phyloP scores from a whole-genome alignment of 2,888 invertebrate species.

The Ochlodes sylvanus region DNA sequence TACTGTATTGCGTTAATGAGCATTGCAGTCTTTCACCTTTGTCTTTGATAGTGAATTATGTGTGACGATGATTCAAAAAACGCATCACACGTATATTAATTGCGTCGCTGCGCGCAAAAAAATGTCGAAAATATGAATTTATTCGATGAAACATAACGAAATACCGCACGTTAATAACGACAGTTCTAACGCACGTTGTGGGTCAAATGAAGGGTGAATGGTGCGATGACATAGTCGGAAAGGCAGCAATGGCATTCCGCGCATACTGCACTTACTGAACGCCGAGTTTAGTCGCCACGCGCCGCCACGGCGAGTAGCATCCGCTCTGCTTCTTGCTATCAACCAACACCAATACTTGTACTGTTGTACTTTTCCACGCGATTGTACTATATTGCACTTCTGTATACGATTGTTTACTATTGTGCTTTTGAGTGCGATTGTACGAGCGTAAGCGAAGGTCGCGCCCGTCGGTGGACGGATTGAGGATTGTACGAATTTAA shows the following conservation, averaged over 20 bases:
- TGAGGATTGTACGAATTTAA: conserved; percentile 47
- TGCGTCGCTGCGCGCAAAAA: background rate
- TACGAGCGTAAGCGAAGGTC: conserved; percentile 6
- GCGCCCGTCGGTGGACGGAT: conserved; percentile 46
- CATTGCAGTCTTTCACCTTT: no score
- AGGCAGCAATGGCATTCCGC: conserved; percentile 41
- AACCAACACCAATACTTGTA: conserved; percentile 52
- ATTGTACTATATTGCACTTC: background rate
- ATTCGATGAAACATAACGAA: background rate
- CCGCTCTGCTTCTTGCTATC: conserved; percentile 88
- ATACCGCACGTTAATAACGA: background rate
- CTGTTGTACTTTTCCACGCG: conserved; percentile 77
- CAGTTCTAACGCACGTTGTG: conserved; percentile 21
- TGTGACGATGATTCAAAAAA: no score
- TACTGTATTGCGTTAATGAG: background rate
- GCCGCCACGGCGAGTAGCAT: conserved; percentile 96
- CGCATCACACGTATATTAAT: no score
- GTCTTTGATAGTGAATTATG: no score
- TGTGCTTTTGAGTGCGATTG: background rate
- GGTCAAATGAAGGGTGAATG: conserved; percentile 40
- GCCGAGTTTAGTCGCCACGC: conserved; percentile 97
- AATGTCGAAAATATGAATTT: no score
- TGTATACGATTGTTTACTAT: background rate
- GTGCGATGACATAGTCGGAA: conserved; percentile 62
- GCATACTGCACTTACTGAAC: conserved; percentile 92